Conservation (phyloP, 1,140 invertebrate genomes). For the Macrobrachium rosenbergii region DNA sequence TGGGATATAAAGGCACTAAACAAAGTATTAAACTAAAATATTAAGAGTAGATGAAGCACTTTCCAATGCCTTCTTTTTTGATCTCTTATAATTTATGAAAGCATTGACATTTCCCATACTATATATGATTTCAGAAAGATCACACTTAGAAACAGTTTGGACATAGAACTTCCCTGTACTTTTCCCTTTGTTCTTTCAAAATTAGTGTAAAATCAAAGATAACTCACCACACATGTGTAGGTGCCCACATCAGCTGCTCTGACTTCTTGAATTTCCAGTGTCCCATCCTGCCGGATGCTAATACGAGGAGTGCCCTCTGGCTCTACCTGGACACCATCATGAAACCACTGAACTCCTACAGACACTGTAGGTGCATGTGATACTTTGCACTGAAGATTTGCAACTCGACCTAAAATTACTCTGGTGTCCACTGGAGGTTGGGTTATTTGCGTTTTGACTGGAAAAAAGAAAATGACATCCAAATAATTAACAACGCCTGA, state of each 20-base stretch:
- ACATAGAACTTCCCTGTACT: background rate
- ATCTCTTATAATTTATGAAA: too few relatives aligned
- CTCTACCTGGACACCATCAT: conserved; percentile 75
- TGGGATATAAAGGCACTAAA: too few relatives aligned
- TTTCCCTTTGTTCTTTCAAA: too few relatives aligned
- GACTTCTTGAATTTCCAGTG: conserved; percentile 71
- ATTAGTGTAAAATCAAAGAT: too few relatives aligned
- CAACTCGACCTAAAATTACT: conserved; percentile 90
- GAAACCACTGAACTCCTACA: conserved; percentile 92
- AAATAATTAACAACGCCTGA: too few relatives aligned
- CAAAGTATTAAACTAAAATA: too few relatives aligned
- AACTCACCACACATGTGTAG: conserved; percentile 71
- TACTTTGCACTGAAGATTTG: conserved; percentile 92
- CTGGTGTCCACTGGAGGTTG: conserved; percentile 90
- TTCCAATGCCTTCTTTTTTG: too few relatives aligned
- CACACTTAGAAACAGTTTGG: background rate
- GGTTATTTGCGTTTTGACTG: conserved; percentile 92
- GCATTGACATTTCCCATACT: too few relatives aligned
- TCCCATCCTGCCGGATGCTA: conserved; percentile 70
- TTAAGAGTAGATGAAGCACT: too few relatives aligned
- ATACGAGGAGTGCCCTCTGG: conserved; percentile 65
- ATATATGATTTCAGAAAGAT: too few relatives aligned
- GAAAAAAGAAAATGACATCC: conserved; percentile 64
- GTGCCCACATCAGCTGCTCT: conserved; percentile 73
- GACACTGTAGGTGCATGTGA: conserved; percentile 92